These are phyloP conservation scores for Diorhabda elongata DNA, from an alignment of 1,140 invertebrate genomes.

Conservation along the genomic window DNA sequence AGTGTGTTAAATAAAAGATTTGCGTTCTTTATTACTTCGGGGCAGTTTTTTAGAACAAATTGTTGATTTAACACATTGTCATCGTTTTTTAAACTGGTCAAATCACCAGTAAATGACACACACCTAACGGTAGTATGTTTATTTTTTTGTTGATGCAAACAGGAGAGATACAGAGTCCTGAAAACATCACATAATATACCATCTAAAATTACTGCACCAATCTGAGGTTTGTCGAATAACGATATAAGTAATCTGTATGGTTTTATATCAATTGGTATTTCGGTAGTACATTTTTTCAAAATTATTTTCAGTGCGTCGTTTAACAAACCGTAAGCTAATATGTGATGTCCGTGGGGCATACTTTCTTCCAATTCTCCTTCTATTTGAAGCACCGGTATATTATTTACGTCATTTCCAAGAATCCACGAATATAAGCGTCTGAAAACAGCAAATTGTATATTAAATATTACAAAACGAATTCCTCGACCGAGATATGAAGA, in stretches of 20 bases:
- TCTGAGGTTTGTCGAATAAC: slow-evolving; percentile 84
- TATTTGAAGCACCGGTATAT: slow-evolving; percentile 46
- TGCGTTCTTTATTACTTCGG: slow-evolving; percentile 74
- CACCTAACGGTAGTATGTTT: slow-evolving; percentile 37
- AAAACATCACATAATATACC: slow-evolving; percentile 84
- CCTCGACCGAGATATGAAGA: background rate
- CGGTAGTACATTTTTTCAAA: slow-evolving; percentile 55
- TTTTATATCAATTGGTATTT: slow-evolving; percentile 64
- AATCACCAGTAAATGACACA: slow-evolving; percentile 44
- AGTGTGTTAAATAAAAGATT: slow-evolving; percentile 82
- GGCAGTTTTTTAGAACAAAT: slow-evolving; percentile 43
- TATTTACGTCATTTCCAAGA: slow-evolving; percentile 67
- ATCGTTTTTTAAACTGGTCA: slow-evolving; percentile 43
- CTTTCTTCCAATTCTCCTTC: slow-evolving; percentile 47
- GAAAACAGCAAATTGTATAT: slow-evolving; percentile 27
- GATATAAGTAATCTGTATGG: slow-evolving; percentile 84
- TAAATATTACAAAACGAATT: slow-evolving; percentile 1
- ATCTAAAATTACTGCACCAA: slow-evolving; percentile 80
- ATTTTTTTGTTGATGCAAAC: slow-evolving; percentile 42
- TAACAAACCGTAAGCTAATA: slow-evolving; percentile 60
- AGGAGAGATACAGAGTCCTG: slow-evolving; percentile 52
- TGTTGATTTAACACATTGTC: slow-evolving; percentile 38
- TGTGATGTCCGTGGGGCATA: slow-evolving; percentile 39
- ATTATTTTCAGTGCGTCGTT: slow-evolving; percentile 62
- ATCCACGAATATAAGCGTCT: slow-evolving; percentile 82